phyloP scores from a whole-genome alignment of 1,140 invertebrate genomes.

The Thaumatotibia leucotreta region DNA sequence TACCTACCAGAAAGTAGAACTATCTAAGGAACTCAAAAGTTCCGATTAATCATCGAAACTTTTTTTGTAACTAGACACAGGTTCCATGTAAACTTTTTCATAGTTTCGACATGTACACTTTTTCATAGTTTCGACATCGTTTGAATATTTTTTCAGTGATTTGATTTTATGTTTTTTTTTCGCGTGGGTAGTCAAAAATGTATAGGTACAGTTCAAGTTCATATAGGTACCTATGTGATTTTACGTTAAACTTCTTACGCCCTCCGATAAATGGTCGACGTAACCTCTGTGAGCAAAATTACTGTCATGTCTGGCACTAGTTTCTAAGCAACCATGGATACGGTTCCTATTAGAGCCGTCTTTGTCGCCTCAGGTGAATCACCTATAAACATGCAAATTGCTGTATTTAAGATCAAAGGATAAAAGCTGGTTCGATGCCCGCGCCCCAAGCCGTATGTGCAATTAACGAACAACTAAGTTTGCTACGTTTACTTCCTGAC shows the following conservation, averaged over 20 bases:
- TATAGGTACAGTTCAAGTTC: too few relatives aligned
- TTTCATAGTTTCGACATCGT: too few relatives aligned
- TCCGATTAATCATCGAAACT: too few relatives aligned
- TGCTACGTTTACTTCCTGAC: neutral
- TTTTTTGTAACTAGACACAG: too few relatives aligned
- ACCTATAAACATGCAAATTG: conserved; percentile 10
- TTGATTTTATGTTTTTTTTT: too few relatives aligned
- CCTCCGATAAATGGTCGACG: neutral
- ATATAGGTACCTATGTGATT: neutral
- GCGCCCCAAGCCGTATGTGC: neutral
- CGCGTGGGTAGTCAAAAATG: too few relatives aligned
- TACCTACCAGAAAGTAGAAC: too few relatives aligned
- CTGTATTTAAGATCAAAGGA: conserved; percentile 11
- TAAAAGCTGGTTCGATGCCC: neutral
- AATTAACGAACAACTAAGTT: neutral
- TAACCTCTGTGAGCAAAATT: neutral
- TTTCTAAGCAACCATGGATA: neutral
- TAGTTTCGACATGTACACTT: too few relatives aligned
- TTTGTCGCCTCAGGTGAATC: neutral
- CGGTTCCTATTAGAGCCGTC: neutral
- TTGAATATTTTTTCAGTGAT: too few relatives aligned
- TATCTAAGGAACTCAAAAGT: too few relatives aligned
- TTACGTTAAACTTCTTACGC: neutral
- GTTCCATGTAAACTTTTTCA: too few relatives aligned
- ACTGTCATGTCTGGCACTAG: neutral